These are phyloP conservation scores for Lasiurus borealis DNA, from an alignment of 2,113 vertebrate species.

Conservation along the genomic window DNA sequence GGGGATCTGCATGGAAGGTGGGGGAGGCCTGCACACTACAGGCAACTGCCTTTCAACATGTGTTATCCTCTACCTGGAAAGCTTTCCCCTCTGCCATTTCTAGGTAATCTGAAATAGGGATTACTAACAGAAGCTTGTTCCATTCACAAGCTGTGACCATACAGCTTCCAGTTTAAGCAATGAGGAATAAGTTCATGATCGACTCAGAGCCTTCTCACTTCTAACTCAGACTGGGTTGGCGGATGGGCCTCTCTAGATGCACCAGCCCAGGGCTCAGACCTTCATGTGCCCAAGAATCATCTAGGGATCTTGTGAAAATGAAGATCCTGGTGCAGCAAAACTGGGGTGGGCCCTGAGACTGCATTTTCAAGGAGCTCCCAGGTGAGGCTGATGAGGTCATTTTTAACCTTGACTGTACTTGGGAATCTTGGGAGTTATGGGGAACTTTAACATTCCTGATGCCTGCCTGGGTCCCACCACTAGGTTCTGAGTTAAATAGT, in stretches of 20 bases:
- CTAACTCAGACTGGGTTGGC: background rate
- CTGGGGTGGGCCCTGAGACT: background rate
- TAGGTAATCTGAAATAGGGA: background rate
- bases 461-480: background rate
- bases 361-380: background rate
- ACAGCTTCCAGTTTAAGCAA: background rate
- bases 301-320: constrained; percentile 7
- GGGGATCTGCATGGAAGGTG: background rate
- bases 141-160: background rate
- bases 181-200: background rate
- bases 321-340: background rate
- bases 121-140: background rate
- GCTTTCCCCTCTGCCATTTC: background rate
- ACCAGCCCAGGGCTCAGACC: background rate
- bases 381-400: background rate
- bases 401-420: background rate
- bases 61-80: background rate
- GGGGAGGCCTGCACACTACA: background rate
- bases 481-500: background rate
- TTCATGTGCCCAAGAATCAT: background rate
- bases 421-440: background rate
- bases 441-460: background rate
- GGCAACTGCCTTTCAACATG: background rate
- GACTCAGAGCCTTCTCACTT: background rate
- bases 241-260: background rate